Base-by-base conservation (phyloP, 2,113 vertebrate species). In the Odontophorus gujanensis region DNA sequence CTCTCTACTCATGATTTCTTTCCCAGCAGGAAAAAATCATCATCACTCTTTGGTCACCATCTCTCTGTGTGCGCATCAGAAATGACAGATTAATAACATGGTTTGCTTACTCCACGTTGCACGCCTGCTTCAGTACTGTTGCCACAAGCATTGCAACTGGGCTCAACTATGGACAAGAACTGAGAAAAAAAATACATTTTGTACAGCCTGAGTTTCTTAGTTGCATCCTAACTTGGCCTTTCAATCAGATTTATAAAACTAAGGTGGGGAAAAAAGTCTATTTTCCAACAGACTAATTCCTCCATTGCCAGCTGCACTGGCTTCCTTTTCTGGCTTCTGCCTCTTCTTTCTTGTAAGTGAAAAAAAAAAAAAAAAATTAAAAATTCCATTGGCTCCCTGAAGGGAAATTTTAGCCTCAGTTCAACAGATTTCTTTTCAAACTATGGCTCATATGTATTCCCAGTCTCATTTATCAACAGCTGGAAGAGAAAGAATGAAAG, bases 261-360 rank as follows among this genome's bases (percentile, higher is more conserved):
- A 81, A 93, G 38, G 42, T 84, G 47, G 42, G 55, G 45, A 95
- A 85, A 36, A 88, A 90, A 80, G 71, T 71, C 2, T 72, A 15
- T 93, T 91, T 92, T 94, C 85, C 88, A 90, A 58, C 75, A 96
- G 68, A 28, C 67, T 72, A 2, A 85, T 94, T 87, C 47, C 66
- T 90, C 7, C 48, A 57, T 72, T 86, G 81, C 83, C 83, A 93
- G 84, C 43, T 87, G 67, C 20, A 58, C 72, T 94, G 77, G 40
- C 71, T 89, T 92, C 47, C 42, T 77, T 74, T 2, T 0, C 58
- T 74, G 84, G 68, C 75, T 91, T 81, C 89, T 87, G 51, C 74
- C 71, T 93, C 55, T 77, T 32, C 28, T 80, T 91, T 95, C 95
- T 94, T 94, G 77, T 93, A 96, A 96, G 42, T 57, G 78, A 75